Evolutionary conservation across 1,140 invertebrate genomes (phyloP).

Genomic region (Babylonia areolata): DNA sequence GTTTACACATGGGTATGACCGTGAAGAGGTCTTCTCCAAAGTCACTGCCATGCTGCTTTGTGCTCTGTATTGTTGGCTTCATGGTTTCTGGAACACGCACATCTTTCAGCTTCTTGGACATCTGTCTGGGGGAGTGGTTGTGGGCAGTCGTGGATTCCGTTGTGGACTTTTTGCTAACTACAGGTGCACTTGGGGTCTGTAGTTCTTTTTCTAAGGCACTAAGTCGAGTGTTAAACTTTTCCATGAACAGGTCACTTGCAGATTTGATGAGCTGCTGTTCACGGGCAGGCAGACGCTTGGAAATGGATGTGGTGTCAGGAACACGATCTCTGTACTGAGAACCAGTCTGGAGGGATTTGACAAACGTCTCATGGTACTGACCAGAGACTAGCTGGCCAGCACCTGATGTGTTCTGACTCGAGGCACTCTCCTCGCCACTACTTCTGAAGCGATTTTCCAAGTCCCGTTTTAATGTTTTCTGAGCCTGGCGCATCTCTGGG

Average conservation of each 20-base stretch:
- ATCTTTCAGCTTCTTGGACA: conserved; percentile 3
- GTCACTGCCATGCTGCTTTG: background rate
- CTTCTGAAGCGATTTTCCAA: conserved; percentile 11
- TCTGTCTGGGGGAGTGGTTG: conserved; percentile 17
- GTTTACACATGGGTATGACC: conserved; percentile 24
- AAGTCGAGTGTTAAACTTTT: conserved; percentile 17
- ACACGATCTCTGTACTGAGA: background rate
- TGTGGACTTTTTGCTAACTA: background rate
- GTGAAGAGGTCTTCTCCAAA: conserved; percentile 33
- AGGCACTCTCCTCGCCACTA: background rate
- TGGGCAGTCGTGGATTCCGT: background rate
- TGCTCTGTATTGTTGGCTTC: background rate
- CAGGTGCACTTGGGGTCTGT: background rate
- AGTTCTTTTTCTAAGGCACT: conserved; percentile 16
- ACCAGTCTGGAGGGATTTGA: background rate
- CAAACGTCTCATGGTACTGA: background rate
- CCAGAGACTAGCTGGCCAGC: background rate
- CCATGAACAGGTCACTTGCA: conserved; percentile 28
- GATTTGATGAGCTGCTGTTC: conserved; percentile 21
- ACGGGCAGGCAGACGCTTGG: background rate
- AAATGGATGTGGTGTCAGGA: background rate
- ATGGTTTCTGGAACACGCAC: background rate
- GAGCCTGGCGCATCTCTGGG: conserved; percentile 14
- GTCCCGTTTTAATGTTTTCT: conserved; percentile 14
- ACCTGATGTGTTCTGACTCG: background rate